Base-by-base conservation (phyloP, 2,888 invertebrate species). In the Drosophila paramelanica region DNA sequence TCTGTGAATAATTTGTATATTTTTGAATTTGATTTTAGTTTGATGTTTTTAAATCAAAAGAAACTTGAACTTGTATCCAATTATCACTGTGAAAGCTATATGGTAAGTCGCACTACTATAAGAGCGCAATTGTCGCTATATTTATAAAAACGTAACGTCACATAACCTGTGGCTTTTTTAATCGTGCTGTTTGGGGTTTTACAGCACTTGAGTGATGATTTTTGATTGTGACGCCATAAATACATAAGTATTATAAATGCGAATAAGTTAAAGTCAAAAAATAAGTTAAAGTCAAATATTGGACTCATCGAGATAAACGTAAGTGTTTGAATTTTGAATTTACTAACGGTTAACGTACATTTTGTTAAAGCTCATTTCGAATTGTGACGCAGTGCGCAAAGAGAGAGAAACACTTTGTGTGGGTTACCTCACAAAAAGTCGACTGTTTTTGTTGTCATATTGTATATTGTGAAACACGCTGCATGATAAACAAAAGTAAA, bases 341-440 rank as follows among this genome's bases (percentile, higher is more conserved):
- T 6, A 11, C 5, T 39, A 23, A 39, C 11, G 52, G 14, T 6
- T 41, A 14, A 10, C 36, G 10, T 36, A 46, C 10, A n/a, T 53
- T 10, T 31, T 8, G 7, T n/a, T 4, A 7, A 4, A 27, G 25
- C 45, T 47, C 17, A 47, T 13, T 3, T 17, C 45, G 11, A n/a
- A 43, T 53, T 56, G 39, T 73, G 73, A 73, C 73, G 77, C 65
- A 27, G 17, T 60, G 42, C 53, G 50, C 77, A 72, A 13, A 66
- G 58, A 61, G 60, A 72, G 58, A 20, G 11, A 20, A 36, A 41
- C 4, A 42, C 7, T 10, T 6, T 39, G 31, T 41, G 38, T 3
- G 5, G 10, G 20, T 38, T 5, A 41, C 11, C 33, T 59, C 14
- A 73, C 42, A 13, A 2, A 49, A 55, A 23, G 23, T 23, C 43